Evolutionary conservation across 2,113 vertebrate genomes (phyloP).

Genomic region (Zapus hudsonius): DNA sequence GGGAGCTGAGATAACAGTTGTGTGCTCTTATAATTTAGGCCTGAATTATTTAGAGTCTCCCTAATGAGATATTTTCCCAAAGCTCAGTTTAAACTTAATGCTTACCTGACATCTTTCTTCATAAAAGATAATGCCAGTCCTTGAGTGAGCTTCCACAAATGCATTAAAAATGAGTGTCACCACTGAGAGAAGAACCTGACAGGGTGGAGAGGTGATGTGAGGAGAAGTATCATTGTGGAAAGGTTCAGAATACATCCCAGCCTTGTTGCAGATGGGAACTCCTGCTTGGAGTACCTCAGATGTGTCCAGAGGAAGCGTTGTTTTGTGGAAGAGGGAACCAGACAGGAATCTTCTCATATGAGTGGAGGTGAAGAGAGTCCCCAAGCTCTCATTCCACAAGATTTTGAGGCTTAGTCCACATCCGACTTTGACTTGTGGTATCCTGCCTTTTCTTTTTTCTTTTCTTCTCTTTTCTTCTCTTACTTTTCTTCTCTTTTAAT

Average conservation of each 20-base stretch:
- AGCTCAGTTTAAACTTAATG: not conserved
- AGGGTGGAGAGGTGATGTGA: not conserved
- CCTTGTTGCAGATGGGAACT: not conserved
- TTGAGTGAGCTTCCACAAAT: not conserved
- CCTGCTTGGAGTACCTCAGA: not conserved
- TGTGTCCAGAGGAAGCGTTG: not conserved
- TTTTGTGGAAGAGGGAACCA: not conserved
- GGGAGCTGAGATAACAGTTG: too few species aligned
- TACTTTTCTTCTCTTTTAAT: too few species aligned
- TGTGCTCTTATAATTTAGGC: not conserved
- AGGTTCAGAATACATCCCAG: not conserved
- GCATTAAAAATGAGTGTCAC: not conserved
- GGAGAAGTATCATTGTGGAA: not conserved
- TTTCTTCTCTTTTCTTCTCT: too few species aligned
- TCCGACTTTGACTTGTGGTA: too few species aligned
- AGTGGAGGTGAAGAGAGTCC: not conserved
- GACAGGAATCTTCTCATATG: not conserved
- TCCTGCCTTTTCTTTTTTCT: not conserved
- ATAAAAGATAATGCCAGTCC: not conserved
- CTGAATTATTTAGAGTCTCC: not conserved
- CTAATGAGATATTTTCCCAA: not conserved
- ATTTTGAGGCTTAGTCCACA: too few species aligned
- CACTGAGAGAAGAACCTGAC: not conserved
- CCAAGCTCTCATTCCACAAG: not conserved
- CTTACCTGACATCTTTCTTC: not conserved